A percentile compares a stretch with the other conserved stretches of the same genome.
These are phyloP conservation scores for Limnephilus marmoratus DNA, from an alignment of 2,888 invertebrate species.

Conservation along the genomic window DNA sequence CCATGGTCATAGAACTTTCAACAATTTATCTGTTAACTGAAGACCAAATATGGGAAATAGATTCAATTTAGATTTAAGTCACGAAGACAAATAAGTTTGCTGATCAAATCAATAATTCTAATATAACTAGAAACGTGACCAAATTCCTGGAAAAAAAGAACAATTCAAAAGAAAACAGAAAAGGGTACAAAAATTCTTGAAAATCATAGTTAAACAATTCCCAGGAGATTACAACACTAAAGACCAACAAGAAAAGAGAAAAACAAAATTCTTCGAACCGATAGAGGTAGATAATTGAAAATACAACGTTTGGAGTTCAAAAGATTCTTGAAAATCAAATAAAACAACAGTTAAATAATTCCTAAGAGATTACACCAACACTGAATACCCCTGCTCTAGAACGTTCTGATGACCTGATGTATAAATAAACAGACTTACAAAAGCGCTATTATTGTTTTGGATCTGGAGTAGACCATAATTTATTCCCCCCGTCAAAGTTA, in stretches of 20 bases:
- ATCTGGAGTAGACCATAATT: neutral
- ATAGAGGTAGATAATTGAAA: neutral
- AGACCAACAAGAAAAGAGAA: neutral
- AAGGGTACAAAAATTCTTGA: too few relatives aligned
- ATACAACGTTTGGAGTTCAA: neutral
- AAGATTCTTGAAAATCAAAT: neutral
- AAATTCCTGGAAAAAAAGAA: too few relatives aligned
- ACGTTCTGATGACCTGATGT: neutral
- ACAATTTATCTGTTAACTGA: too few relatives aligned
- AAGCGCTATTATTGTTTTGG: neutral
- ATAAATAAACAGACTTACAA: neutral
- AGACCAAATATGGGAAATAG: too few relatives aligned
- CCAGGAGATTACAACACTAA: too few relatives aligned
- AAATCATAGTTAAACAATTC: too few relatives aligned
- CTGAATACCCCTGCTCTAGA: neutral
- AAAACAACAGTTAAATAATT: neutral
- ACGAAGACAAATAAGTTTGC: too few relatives aligned
- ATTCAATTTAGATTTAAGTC: too few relatives aligned
- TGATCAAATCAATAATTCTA: too few relatives aligned
- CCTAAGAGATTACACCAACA: neutral
- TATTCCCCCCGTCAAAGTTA: neutral
- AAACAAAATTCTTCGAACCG: neutral
- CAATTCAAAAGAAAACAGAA: too few relatives aligned
- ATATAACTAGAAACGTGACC: too few relatives aligned
- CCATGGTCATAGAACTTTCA: too few relatives aligned